Evolutionary conservation across 2,888 invertebrate genomes (phyloP), one percentile per base, ranked within the genome.

Genomic region (Gortyna flavago): DNA sequence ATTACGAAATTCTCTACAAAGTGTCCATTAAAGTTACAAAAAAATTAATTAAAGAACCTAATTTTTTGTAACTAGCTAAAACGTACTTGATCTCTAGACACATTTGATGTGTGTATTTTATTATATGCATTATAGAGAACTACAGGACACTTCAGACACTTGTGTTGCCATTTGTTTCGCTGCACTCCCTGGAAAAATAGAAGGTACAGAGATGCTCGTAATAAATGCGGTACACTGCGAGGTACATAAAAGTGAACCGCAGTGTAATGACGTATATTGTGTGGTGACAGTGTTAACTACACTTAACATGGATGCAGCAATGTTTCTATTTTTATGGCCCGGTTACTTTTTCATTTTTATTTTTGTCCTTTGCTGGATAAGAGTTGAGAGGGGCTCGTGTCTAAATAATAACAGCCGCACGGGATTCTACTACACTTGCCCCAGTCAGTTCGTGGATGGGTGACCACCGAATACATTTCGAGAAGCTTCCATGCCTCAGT

Each of bases 241-340:
- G 32, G n/a, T 65, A 57, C 62, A 44, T 75, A 57, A n/a, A 38
- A 54, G 54, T 16, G 64, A 29, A 57, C 64, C 38, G 44, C 75
- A 66, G 65, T 78, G 54, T 81, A 81, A 79, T 83, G 80, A 81
- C 59, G 81, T 81, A 81, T 81, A 67, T 65, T 76, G 70, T 80
- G 64, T 32, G 44, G 44, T 64, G 67, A 62, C 59, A 44, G 29
- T 72, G 75, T 75, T n/a, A 32, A 66, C 44, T 29, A 54, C 70
- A 57, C 44, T 76, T 76, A 61, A 75, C 32, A 66, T 32, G 44
- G 25, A 51, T 21, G 41, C 16, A 11, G 68, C 16, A 16, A 35
- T 59, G 67, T 59, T 59, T 79, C 29, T 64, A 65, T 68, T 75
- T 73, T 61, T 62, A 54, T 62, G 0, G 13, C 16, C 2, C 32